Base-by-base conservation (phyloP, 1,140 invertebrate species). In the Brachionus angularis region DNA sequence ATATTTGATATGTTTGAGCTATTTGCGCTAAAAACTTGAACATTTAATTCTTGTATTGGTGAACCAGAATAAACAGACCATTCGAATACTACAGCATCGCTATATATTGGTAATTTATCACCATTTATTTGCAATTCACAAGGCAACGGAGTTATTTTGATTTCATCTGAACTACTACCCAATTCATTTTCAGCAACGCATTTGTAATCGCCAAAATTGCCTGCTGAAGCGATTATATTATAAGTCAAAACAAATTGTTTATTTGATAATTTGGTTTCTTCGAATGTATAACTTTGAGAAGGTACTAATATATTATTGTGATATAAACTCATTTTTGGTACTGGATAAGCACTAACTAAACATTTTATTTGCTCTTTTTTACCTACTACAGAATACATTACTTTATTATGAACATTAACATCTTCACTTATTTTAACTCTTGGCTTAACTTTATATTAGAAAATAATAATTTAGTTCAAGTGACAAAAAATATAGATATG, bases 21-120 rank as follows among this genome's bases (percentile, higher is more conserved):
- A 47, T 67, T 67, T 8, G 25, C 18, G 7, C 25, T 29, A 31
- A 67, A 50, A 21, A 50, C 62, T 50, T 67, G 62, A 29, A 67
- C 62, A 50, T 67, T 67, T 49, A 67, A 18, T n/a, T 67, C 62
- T 33, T 50, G 27, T 18, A 67, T 50, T 21, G 25, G 42, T 36
- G 62, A 67, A 16, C 62, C 62, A 8, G 62, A 67, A 12, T 47
- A 34, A 23, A 67, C 42, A 50, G 62, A 47, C 62, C 62, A 67
- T 67, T 67, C 62, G 36, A 67, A 67, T 10, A 67, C 42, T 0
- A 33, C 62, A 21, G 62, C 62, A 47, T 67, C 62, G 23, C 62
- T 67, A n/a, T 47, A 67, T 18, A 50, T 33, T 3, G 62, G 62
- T 23, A 67, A 25, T 36, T 50, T 50, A 27, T 67, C 47, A 12